A percentile compares a stretch with the other conserved stretches of the same genome.
Evolutionary conservation across 2,113 vertebrate species (phyloP).

Genomic region (Ariopsis seemanni): DNA sequence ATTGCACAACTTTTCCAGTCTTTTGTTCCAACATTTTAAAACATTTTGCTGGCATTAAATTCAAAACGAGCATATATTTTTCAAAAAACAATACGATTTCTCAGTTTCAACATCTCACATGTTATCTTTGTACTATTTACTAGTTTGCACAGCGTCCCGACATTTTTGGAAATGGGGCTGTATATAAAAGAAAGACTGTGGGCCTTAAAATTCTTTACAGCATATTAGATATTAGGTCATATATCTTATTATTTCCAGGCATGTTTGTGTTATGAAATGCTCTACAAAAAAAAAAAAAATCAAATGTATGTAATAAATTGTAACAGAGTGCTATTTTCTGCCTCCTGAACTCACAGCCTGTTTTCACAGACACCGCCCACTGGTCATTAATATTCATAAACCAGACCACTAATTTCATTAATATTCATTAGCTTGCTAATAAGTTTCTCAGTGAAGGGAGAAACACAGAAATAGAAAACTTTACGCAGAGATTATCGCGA

Average conservation of each 20-base stretch:
- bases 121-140: too few species aligned
- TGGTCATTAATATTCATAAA: slow-evolving; percentile 18
- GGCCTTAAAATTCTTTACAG: background rate
- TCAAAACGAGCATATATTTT: too few species aligned
- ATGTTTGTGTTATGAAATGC: background rate
- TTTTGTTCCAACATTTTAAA: too few species aligned
- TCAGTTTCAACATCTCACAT: too few species aligned
- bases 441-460: slow-evolving; percentile 13
- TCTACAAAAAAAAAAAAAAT: background rate
- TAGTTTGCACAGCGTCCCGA: too few species aligned
- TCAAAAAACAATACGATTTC: too few species aligned
- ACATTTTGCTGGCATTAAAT: too few species aligned
- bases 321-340: slow-evolving; percentile 7
- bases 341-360: background rate
- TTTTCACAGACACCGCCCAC: slow-evolving; percentile 2
- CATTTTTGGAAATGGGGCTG: too few species aligned
- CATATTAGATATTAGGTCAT: background rate
- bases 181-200: background rate
- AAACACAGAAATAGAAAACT: background rate
- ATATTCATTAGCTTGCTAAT: slow-evolving; percentile 16
- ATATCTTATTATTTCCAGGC: background rate
- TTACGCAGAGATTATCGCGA: background rate
- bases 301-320: background rate
- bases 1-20: too few species aligned
- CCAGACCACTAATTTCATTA: slow-evolving; percentile 17